A percentile compares a stretch with the other conserved stretches of the same genome.
These are phyloP conservation scores for Trachelus tabidus DNA, from an alignment of 2,888 invertebrate species.

Conservation along the genomic window DNA sequence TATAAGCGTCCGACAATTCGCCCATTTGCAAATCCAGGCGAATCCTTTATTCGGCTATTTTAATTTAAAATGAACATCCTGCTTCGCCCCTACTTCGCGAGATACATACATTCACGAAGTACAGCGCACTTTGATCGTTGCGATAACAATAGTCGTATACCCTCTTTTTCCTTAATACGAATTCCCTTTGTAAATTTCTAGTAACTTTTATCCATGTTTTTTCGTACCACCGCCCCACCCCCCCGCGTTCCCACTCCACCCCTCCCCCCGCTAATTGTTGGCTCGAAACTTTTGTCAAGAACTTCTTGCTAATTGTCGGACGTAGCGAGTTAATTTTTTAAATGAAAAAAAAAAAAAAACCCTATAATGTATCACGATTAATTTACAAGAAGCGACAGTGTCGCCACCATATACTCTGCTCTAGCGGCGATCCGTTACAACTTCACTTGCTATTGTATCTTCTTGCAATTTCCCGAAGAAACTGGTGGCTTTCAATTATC, in stretches of 20 bases:
- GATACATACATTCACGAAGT: background rate
- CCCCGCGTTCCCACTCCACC: no score
- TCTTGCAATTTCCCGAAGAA: background rate
- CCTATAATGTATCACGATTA: background rate
- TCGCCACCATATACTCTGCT: background rate
- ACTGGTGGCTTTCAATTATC: constrained; percentile 5
- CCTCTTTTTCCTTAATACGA: background rate
- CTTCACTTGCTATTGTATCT: background rate
- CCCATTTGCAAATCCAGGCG: background rate
- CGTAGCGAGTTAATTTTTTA: background rate
- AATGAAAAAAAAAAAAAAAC: background rate
- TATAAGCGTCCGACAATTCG: background rate
- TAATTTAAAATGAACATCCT: background rate
- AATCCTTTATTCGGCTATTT: background rate
- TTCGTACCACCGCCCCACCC: background rate
- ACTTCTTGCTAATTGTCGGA: background rate
- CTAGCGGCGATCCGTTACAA: background rate
- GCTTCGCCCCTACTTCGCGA: background rate
- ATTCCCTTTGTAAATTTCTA: background rate
- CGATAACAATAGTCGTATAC: background rate
- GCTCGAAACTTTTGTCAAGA: background rate
- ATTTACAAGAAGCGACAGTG: background rate
- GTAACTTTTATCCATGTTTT: background rate
- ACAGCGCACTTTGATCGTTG: background rate
- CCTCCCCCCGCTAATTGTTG: background rate